These are phyloP conservation scores for Athripsodes cinereus DNA, from an alignment of 2,888 invertebrate species.

Conservation along the genomic window DNA sequence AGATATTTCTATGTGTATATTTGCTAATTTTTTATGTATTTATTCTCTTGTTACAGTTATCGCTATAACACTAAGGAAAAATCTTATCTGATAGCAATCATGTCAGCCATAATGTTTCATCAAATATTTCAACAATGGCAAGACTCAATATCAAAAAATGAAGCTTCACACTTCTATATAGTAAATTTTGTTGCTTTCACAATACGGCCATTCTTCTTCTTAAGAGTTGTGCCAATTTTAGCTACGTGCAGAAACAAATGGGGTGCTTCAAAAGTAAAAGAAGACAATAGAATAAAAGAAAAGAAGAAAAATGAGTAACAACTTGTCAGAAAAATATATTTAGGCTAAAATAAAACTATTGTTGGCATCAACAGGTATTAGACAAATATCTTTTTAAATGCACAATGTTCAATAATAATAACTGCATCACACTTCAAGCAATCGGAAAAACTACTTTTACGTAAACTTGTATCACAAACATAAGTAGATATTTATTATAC, in stretches of 20 bases:
- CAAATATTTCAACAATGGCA: constrained; percentile 22
- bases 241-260: constrained; percentile 18
- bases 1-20: neutral
- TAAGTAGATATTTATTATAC: too few relatives aligned
- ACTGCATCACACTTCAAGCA: too few relatives aligned
- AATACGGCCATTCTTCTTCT: constrained; percentile 20
- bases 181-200: constrained; percentile 18
- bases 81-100: constrained; percentile 8
- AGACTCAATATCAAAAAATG: constrained; percentile 15
- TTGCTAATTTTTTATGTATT: neutral
- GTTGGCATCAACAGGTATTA: too few relatives aligned
- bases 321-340: too few relatives aligned
- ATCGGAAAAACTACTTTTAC: too few relatives aligned
- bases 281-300: neutral
- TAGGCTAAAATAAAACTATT: too few relatives aligned
- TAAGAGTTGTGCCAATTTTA: constrained; percentile 21
- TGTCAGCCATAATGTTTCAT: constrained; percentile 16
- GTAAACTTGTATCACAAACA: too few relatives aligned
- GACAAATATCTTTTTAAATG: too few relatives aligned
- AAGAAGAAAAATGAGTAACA: neutral
- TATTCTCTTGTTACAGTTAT: constrained; percentile 18
- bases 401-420: too few relatives aligned
- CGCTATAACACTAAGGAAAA: constrained; percentile 13
- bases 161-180: constrained; percentile 22
- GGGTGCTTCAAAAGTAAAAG: neutral